A percentile compares a stretch with the other conserved stretches of the same genome.
phyloP scores from a whole-genome alignment of 2,113 vertebrate genomes.

The Cryptomyrus ogoouensis region DNA sequence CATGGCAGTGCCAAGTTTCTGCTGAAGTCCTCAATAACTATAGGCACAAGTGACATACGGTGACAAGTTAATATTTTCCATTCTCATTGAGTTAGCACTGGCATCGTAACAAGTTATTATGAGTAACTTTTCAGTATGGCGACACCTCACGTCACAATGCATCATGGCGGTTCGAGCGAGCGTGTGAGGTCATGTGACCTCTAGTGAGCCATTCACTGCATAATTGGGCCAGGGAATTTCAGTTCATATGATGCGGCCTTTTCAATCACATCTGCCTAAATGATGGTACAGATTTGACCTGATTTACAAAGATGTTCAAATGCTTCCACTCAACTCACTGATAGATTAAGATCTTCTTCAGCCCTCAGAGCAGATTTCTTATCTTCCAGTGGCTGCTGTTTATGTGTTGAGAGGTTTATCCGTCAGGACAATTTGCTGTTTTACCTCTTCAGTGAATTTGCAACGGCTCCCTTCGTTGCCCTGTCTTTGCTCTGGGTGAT shows the following conservation, averaged over 20 bases:
- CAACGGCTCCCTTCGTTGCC: neutral
- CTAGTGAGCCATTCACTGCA: neutral
- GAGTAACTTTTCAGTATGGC: neutral
- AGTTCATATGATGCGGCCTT: neutral
- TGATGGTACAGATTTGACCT: neutral
- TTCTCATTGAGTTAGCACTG: neutral
- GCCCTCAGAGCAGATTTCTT: neutral
- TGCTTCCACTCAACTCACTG: neutral
- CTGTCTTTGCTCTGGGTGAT: neutral
- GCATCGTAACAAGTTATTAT: neutral
- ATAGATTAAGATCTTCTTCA: neutral
- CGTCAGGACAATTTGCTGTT: neutral
- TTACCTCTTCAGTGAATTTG: neutral
- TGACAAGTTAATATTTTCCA: neutral
- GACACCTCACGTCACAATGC: neutral
- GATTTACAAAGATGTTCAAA: neutral
- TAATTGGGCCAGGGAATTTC: neutral
- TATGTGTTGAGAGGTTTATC: neutral
- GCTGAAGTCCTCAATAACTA: neutral
- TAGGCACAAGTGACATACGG: neutral
- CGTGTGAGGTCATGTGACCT: neutral
- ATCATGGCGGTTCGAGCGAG: neutral
- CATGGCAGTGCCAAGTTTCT: neutral
- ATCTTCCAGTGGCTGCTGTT: neutral
- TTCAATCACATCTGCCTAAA: neutral